Conservation (phyloP, 1,140 invertebrate species). For the Heliconius hermathena region DNA sequence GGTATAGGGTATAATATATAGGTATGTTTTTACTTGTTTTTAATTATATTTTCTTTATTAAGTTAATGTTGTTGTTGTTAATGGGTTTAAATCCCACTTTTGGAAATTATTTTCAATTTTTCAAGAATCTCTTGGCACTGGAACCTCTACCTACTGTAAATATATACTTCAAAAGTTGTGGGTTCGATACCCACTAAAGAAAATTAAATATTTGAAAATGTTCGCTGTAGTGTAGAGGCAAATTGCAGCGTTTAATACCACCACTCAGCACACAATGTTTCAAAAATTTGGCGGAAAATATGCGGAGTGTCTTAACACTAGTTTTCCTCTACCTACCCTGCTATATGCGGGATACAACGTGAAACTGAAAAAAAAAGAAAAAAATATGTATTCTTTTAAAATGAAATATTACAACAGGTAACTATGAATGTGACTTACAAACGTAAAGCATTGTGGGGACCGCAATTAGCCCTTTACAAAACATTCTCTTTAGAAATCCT, state of each 20-base stretch:
- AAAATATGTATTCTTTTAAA: not conserved
- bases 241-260: not conserved
- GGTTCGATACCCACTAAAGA: no score
- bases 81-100: no score
- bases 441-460: slow-evolving; percentile 1
- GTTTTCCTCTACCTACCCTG: not conserved
- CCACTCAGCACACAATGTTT: not conserved
- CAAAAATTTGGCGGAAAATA: not conserved
- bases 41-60: no score
- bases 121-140: no score
- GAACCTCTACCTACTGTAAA: no score
- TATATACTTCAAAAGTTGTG: no score
- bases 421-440: not conserved
- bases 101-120: no score
- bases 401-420: not conserved
- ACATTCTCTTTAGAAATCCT: not conserved
- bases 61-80: no score
- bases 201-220: no score
- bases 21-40: no score
- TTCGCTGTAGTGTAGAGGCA: not conserved
- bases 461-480: slow-evolving; percentile 5
- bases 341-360: not conserved
- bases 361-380: not conserved
- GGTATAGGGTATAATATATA: no score
- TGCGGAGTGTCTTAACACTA: no score